Evolutionary conservation across 2,797 vertebrate species (phyloP).

Genomic region (Semaprochilodus insignis): DNA sequence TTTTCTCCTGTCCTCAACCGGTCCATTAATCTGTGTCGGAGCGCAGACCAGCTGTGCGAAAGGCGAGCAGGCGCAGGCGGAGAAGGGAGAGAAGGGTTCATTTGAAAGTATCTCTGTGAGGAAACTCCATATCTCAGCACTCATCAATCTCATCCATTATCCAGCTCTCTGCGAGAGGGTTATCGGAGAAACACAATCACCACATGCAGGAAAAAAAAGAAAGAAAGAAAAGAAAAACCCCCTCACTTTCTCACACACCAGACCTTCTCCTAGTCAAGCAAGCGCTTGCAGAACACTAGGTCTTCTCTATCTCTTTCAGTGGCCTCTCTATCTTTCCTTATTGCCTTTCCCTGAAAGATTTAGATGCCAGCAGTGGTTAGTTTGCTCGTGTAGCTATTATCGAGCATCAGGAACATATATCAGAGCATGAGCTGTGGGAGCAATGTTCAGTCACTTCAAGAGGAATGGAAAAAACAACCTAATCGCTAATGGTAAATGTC

Average conservation of each 20-base stretch:
- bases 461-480: conserved; percentile 26
- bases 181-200: conserved; percentile 55
- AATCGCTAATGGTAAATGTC: conserved; percentile 32
- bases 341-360: conserved; percentile 18
- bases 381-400: conserved; percentile 23
- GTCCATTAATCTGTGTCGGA: conserved; percentile 80
- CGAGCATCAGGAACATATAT: conserved; percentile 15
- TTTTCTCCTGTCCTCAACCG: conserved; percentile 76
- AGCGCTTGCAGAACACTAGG: not conserved
- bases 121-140: conserved; percentile 63
- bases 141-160: conserved; percentile 68
- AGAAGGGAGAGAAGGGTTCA: conserved; percentile 69
- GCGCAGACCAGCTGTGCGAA: conserved; percentile 75
- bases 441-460: conserved; percentile 18
- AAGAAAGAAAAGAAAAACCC: not conserved
- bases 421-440: conserved; percentile 9
- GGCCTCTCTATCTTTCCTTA: conserved; percentile 22
- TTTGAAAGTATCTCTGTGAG: conserved; percentile 65
- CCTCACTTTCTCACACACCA: conserved; percentile 21
- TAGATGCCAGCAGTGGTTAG: not conserved
- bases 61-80: conserved; percentile 48
- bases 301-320: conserved; percentile 10
- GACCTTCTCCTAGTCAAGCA: conserved; percentile 34
- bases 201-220: conserved; percentile 36
- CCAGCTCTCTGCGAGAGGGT: conserved; percentile 53